A percentile compares a stretch with the other conserved stretches of the same genome.
phyloP scores from a whole-genome alignment of 2,888 invertebrate species.

The Lithophane leautieri region DNA sequence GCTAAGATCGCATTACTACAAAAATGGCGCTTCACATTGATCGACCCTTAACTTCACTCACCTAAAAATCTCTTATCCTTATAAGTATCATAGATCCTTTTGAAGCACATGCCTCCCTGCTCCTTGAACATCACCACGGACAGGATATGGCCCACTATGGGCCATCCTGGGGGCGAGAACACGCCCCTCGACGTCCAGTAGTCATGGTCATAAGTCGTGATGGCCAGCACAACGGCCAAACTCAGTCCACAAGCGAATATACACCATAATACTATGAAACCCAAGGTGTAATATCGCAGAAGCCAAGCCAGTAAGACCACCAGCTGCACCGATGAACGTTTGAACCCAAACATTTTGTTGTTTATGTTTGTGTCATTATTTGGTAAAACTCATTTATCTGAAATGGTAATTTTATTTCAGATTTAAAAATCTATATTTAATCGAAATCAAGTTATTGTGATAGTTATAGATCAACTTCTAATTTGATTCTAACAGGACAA shows the following conservation, averaged over 20 bases:
- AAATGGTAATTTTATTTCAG: constrained; percentile 9
- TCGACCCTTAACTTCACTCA: constrained; percentile 74
- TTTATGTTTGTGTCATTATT: constrained; percentile 68
- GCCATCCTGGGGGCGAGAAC: constrained; percentile 84
- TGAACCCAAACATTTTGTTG: constrained; percentile 85
- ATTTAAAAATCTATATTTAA: background rate
- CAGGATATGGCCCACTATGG: constrained; percentile 84
- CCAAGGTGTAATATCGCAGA: constrained; percentile 80
- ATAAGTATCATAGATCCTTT: constrained; percentile 84
- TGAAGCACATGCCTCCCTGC: constrained; percentile 86
- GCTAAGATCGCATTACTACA: background rate
- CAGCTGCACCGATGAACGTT: constrained; percentile 74
- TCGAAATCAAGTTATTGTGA: background rate
- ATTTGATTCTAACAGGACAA: background rate
- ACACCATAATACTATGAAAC: constrained; percentile 74
- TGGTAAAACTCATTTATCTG: constrained; percentile 38
- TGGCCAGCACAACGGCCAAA: constrained; percentile 69
- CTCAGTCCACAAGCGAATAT: constrained; percentile 70
- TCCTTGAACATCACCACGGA: constrained; percentile 84
- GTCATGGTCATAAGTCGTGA: constrained; percentile 85
- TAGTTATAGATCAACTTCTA: background rate
- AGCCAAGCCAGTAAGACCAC: constrained; percentile 77
- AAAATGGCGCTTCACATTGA: background rate
- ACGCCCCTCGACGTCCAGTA: constrained; percentile 84
- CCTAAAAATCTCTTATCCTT: constrained; percentile 82